Percentiles rank a stretch among this genome's conserved stretches.
These are phyloP conservation scores for Chironomus tepperi DNA, from an alignment of 1,140 invertebrate genomes.

Conservation along the genomic window DNA sequence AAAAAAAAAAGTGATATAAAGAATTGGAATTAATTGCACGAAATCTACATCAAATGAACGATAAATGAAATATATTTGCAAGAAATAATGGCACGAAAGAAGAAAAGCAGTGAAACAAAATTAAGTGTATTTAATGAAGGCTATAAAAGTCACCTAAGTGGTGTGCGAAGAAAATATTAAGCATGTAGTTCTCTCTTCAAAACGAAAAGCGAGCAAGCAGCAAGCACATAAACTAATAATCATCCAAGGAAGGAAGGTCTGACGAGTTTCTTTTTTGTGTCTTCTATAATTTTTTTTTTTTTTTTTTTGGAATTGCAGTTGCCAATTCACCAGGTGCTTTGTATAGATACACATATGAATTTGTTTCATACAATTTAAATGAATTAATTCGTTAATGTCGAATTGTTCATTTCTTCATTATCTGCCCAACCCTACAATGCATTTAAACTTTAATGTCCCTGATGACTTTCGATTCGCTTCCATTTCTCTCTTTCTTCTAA, in stretches of 20 bases:
- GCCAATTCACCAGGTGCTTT: not conserved
- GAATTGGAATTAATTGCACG: slow-evolving; percentile 11
- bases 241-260: not conserved
- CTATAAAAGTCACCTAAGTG: slow-evolving; percentile 20
- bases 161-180: slow-evolving; percentile 11
- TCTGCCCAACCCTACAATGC: no score
- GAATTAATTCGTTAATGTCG: no score
- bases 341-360: not conserved
- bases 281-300: no score
- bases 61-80: not conserved
- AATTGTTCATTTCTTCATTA: no score
- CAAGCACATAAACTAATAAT: not conserved
- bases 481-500: no score
- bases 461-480: no score
- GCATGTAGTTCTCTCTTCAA: not conserved
- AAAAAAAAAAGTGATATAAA: not conserved
- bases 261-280: no score
- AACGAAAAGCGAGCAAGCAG: not conserved
- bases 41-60: not conserved
- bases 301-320: not conserved
- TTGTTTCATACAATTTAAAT: no score
- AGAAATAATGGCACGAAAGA: not conserved
- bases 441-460: no score
- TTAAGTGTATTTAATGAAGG: slow-evolving; percentile 23
- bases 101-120: not conserved